Conservation (phyloP, 2,888 invertebrate genomes). For the Drosophila acutilabella region DNA sequence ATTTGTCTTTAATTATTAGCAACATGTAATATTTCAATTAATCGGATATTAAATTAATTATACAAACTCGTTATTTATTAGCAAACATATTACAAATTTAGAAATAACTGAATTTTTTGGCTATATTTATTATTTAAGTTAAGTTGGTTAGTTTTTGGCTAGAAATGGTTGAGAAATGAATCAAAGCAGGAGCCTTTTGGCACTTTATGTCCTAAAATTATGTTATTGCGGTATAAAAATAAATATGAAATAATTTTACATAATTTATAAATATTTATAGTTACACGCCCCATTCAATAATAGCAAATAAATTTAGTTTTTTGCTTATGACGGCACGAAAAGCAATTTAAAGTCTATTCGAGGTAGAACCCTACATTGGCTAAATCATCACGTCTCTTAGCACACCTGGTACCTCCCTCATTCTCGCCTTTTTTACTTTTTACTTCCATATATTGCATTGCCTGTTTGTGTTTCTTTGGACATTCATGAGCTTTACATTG, state of each 20-base stretch:
- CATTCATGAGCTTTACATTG: constrained; percentile 58
- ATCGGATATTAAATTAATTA: constrained; percentile 9
- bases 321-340: constrained; percentile 19
- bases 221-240: too few species aligned
- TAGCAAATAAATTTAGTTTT: constrained; percentile 9
- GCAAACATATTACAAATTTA: constrained; percentile 2
- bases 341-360: constrained; percentile 26
- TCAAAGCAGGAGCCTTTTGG: too few species aligned
- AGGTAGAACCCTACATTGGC: constrained; percentile 26
- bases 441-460: not conserved
- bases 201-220: too few species aligned
- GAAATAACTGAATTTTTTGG: too few species aligned
- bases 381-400: constrained; percentile 1
- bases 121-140: not conserved
- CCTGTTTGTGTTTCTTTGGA: constrained; percentile 35
- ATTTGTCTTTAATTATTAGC: constrained; percentile 28
- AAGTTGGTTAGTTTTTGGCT: too few species aligned
- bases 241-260: too few species aligned
- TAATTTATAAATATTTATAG: too few species aligned
- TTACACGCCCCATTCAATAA: not conserved
- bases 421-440: not conserved
- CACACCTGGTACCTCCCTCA: not conserved
- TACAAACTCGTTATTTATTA: not conserved
- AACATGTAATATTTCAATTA: constrained; percentile 11
- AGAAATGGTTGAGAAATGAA: too few species aligned